Conservation (phyloP, 2,888 invertebrate species). For the Cryptocephalus moraei region DNA sequence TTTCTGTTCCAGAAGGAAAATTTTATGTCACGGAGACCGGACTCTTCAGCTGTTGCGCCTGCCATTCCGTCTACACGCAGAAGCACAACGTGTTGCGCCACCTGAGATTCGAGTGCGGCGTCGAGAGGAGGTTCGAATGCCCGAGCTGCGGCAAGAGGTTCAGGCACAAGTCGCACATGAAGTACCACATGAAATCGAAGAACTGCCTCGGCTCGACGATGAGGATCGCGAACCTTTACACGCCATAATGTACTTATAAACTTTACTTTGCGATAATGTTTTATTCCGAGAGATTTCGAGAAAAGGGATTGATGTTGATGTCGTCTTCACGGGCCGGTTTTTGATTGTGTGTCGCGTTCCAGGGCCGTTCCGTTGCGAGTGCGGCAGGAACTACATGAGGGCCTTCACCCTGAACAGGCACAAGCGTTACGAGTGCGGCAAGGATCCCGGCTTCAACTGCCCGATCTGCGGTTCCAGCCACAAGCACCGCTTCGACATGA, state of each 20-base stretch:
- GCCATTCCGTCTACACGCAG: constrained; percentile 8
- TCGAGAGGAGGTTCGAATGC: constrained; percentile 17
- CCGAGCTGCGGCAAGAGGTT: constrained; percentile 16
- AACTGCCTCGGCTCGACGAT: constrained; percentile 5
- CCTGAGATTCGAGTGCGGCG: constrained; percentile 20
- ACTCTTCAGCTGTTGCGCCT: constrained; percentile 8
- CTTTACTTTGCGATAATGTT: too few relatives aligned
- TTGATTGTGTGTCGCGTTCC: background rate
- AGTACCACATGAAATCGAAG: constrained; percentile 11
- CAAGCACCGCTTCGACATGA: background rate
- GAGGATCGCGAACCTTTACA: background rate
- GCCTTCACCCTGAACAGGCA: constrained; percentile 10
- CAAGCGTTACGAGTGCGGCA: constrained; percentile 25
- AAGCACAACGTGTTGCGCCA: constrained; percentile 13
- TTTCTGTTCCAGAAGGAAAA: background rate
- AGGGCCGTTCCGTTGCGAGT: constrained; percentile 7
- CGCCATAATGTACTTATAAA: too few relatives aligned
- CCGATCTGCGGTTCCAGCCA: constrained; percentile 17
- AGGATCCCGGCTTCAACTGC: constrained; percentile 25
- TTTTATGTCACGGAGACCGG: constrained; percentile 6
- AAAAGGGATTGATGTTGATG: too few relatives aligned
- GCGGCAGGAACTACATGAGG: constrained; percentile 10
- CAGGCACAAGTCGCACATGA: constrained; percentile 19
- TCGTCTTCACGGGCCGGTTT: too few relatives aligned
- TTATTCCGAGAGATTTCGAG: too few relatives aligned